Conservation (phyloP, 2,888 invertebrate genomes). For the Dryococelus australis region DNA sequence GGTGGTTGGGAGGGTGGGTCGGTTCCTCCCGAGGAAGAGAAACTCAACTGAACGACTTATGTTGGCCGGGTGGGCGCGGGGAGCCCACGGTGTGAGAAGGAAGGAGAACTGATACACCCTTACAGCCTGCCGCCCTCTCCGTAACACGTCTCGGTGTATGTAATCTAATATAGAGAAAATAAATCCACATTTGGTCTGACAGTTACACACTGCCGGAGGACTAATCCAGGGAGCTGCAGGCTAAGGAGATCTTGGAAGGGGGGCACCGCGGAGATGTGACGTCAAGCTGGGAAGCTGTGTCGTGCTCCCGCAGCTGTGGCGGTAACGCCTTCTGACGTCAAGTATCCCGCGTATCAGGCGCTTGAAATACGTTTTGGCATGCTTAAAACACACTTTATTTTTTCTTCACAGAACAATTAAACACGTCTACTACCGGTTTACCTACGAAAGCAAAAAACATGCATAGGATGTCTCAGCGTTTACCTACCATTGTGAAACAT, state of each 20-base stretch:
- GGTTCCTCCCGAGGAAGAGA: too few species aligned
- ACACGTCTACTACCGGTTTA: too few species aligned
- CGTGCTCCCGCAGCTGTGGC: not conserved
- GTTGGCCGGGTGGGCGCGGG: not conserved
- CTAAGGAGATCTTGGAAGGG: not conserved
- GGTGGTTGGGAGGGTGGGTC: slow-evolving; percentile 23
- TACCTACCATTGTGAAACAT: too few species aligned
- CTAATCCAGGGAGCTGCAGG: slow-evolving; percentile 34
- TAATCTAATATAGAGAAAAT: slow-evolving; percentile 63
- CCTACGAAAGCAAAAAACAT: too few species aligned
- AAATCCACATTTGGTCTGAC: slow-evolving; percentile 64
- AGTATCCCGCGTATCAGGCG: not conserved
- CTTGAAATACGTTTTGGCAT: too few species aligned
- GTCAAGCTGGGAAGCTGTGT: slow-evolving; percentile 11
- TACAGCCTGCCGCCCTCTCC: not conserved
- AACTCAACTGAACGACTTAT: slow-evolving; percentile 36
- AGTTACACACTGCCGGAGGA: slow-evolving; percentile 48
- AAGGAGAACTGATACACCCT: not conserved
- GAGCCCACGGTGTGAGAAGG: not conserved
- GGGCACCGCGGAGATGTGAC: not conserved
- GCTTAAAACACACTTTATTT: too few species aligned
- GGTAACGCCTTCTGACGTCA: not conserved
- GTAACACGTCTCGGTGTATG: slow-evolving; percentile 54
- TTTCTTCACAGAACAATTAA: too few species aligned
- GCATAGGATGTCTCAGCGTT: too few species aligned